Conservation (phyloP, 2,113 vertebrate species). For the Hyperoodon ampullatus region DNA sequence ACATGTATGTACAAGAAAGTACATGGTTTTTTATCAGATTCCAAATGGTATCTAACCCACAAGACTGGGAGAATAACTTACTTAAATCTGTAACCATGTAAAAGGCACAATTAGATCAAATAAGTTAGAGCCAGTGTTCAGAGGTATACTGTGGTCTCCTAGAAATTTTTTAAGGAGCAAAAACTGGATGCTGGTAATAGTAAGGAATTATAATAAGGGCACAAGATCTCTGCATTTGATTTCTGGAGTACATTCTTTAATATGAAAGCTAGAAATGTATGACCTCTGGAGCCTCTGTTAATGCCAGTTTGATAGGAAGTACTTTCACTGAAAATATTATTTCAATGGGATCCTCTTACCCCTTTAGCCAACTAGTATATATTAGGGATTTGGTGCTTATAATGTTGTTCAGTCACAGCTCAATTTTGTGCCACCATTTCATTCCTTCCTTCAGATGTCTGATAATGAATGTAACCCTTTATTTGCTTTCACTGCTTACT, state of each 20-base stretch:
- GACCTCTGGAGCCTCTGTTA: conserved; percentile 15
- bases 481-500: conserved; percentile 69
- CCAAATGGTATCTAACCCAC: not conserved
- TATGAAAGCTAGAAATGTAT: conserved; percentile 21
- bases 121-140: not conserved
- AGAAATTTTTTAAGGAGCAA: not conserved
- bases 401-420: conserved; percentile 39
- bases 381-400: conserved; percentile 16
- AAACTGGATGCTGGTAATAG: not conserved
- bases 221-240: not conserved
- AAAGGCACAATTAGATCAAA: not conserved
- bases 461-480: conserved; percentile 53
- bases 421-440: conserved; percentile 49
- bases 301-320: conserved; percentile 26
- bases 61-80: not conserved
- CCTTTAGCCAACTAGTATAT: not conserved
- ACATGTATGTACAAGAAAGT: not conserved
- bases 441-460: conserved; percentile 61
- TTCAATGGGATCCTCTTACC: not conserved
- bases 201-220: not conserved
- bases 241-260: not conserved
- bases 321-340: conserved; percentile 45
- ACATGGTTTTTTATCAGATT: not conserved
- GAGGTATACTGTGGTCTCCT: not conserved
- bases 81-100: not conserved